phyloP scores from a whole-genome alignment of 2,113 vertebrate species.

The Chiloscyllium plagiosum region DNA sequence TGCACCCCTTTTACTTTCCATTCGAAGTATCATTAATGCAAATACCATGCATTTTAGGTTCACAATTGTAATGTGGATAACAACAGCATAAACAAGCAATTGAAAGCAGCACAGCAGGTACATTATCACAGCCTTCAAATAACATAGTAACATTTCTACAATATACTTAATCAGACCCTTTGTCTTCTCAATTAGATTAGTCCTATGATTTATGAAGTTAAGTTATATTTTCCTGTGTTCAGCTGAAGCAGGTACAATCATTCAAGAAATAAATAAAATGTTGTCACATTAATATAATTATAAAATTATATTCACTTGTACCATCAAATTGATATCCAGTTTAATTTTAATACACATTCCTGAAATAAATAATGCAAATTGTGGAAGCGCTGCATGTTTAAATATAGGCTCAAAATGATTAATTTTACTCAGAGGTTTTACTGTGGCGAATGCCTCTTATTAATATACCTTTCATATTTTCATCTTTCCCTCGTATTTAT shows the following conservation, averaged over 20 bases:
- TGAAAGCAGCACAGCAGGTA: neutral
- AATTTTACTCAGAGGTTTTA: neutral
- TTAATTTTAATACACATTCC: constrained; percentile 23
- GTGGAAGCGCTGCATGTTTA: neutral
- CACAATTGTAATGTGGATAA: neutral
- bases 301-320: constrained; percentile 7
- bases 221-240: neutral
- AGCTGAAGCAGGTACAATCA: constrained; percentile 6
- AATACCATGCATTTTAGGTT: neutral
- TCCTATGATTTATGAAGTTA: constrained; percentile 23
- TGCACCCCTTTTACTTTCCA: neutral
- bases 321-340: constrained; percentile 24
- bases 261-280: constrained; percentile 25
- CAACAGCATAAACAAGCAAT: neutral
- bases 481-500: neutral
- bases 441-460: neutral
- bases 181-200: constrained; percentile 25
- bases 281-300: neutral
- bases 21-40: neutral
- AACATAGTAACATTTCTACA: neutral
- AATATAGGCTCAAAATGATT: neutral
- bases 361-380: constrained; percentile 33
- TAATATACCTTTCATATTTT: neutral
- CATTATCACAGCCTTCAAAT: neutral
- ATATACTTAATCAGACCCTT: constrained; percentile 6